These are phyloP conservation scores for Gymnosoma rotundatum DNA, from an alignment of 2,888 invertebrate species.

Conservation along the genomic window DNA sequence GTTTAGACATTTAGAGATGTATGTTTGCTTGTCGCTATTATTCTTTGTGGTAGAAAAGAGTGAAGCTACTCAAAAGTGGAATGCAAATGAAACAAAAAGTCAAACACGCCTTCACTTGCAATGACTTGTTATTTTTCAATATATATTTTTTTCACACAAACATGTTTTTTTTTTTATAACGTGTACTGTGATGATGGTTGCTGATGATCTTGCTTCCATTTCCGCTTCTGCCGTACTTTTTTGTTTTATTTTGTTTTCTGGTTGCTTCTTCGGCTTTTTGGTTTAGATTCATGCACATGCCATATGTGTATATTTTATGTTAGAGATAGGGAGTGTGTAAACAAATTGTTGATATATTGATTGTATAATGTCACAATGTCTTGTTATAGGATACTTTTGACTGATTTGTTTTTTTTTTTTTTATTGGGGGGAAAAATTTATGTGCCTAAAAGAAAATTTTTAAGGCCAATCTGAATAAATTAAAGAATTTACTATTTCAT, in stretches of 20 bases:
- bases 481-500: no score
- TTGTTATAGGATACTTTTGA: not conserved
- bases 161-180: slow-evolving; percentile 13
- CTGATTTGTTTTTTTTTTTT: slow-evolving; percentile 1
- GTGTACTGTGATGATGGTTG: slow-evolving; percentile 12
- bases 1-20: slow-evolving; percentile 58
- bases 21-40: not conserved
- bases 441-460: no score
- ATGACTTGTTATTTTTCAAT: slow-evolving; percentile 14
- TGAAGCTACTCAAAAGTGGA: slow-evolving; percentile 44
- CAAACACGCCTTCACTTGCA: slow-evolving; percentile 65
- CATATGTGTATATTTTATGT: slow-evolving; percentile 50
- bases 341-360: slow-evolving; percentile 53
- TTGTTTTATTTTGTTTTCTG: slow-evolving; percentile 13
- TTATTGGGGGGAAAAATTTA: no score
- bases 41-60: slow-evolving; percentile 43
- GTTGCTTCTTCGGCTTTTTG: slow-evolving; percentile 22
- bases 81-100: slow-evolving; percentile 66
- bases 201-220: slow-evolving; percentile 53
- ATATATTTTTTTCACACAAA: not conserved
- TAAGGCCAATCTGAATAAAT: no score
- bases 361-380: not conserved
- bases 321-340: slow-evolving; percentile 43
- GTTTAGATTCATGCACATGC: slow-evolving; percentile 35
- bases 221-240: slow-evolving; percentile 28